Evolutionary conservation across 2,888 invertebrate genomes (phyloP), one percentile per base, ranked within the genome.

Genomic region (Nemapogon koenigi): DNA sequence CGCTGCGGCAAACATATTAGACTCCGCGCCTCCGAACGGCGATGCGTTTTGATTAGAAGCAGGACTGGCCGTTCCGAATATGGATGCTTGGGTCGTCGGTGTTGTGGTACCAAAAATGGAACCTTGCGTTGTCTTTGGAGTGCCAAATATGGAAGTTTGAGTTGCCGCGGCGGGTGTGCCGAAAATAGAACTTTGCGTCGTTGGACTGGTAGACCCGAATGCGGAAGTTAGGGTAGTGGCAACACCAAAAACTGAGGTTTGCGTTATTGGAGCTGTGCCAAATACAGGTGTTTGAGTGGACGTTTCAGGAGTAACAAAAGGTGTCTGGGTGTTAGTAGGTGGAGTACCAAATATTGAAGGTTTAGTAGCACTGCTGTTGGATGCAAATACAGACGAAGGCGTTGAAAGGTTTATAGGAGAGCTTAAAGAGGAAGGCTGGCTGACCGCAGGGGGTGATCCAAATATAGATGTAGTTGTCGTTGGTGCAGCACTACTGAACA

Each of bases 1-100:
- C 10, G 73, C 72, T 0, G 70, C 54, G 2, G 73, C 71, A 47
- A 80, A 81, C 45, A 79, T 42, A 48, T 56, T 71, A 2, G 54
- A 43, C 46, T 69, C 65, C 17, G 52, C 55, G 10, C 61, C 57
- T 26, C 69, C 64, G 45, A 71, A 66, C 19, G 70, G 45, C 2
- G 75, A 75, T 2, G 61, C 53, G 14, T 37, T 37, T 3, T 41
- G 40, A 11, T 43, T 41, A 29, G 33, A 11, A 19, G 33, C 13
- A 4, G 28, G 11, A 3, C 16, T 28, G 13, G 37, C n/a, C 2
- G 37, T 17, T 14, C 17, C 37, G 13, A 37, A 37, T 14, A 35
- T 8, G 16, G 35, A 35, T 10, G 37, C 15, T 13, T 27, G 37
- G 13, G 25, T 40, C 3, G 29, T 22, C 4, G 40, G 3, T 3